Evolutionary conservation across 2,113 vertebrate genomes (phyloP).

Genomic region (Channa argus): DNA sequence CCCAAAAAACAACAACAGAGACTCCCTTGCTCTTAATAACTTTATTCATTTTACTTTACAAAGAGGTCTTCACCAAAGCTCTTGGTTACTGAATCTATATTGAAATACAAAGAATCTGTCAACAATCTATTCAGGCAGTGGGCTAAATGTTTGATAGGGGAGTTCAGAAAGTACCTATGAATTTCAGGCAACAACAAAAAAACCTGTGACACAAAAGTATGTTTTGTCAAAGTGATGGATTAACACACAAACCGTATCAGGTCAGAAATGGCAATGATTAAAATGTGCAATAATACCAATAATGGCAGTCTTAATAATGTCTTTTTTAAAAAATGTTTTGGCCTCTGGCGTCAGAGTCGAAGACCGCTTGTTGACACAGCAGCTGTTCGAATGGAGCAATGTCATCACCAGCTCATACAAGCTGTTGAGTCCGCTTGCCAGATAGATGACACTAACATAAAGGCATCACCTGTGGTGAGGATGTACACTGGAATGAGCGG

Average conservation of each 20-base stretch:
- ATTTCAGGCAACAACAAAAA: constrained; percentile 46
- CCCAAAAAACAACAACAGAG: not conserved
- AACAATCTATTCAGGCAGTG: constrained; percentile 51
- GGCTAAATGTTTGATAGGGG: constrained; percentile 56
- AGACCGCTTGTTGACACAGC: constrained; percentile 28
- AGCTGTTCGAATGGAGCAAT: constrained; percentile 47
- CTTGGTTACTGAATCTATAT: constrained; percentile 62
- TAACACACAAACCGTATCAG: constrained; percentile 40
- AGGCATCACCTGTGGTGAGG: constrained; percentile 55
- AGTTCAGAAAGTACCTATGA: constrained; percentile 36
- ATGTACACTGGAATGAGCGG: constrained; percentile 65
- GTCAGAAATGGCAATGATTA: constrained; percentile 52
- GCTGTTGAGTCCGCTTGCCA: constrained; percentile 53
- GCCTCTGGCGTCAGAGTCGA: constrained; percentile 34
- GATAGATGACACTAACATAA: constrained; percentile 51
- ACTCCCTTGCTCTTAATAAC: constrained; percentile 72
- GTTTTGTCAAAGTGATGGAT: constrained; percentile 39
- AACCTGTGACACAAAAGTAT: constrained; percentile 28
- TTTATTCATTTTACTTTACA: constrained; percentile 81
- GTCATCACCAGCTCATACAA: constrained; percentile 53
- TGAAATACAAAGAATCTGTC: constrained; percentile 74
- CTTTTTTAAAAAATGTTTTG: constrained; percentile 23
- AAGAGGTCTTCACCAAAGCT: constrained; percentile 69
- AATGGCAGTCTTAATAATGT: constrained; percentile 43
- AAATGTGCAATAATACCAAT: constrained; percentile 62